A percentile compares a stretch with the other conserved stretches of the same genome.
Conservation (phyloP, 2,888 invertebrate species). For the Leptinotarsa juncta region DNA sequence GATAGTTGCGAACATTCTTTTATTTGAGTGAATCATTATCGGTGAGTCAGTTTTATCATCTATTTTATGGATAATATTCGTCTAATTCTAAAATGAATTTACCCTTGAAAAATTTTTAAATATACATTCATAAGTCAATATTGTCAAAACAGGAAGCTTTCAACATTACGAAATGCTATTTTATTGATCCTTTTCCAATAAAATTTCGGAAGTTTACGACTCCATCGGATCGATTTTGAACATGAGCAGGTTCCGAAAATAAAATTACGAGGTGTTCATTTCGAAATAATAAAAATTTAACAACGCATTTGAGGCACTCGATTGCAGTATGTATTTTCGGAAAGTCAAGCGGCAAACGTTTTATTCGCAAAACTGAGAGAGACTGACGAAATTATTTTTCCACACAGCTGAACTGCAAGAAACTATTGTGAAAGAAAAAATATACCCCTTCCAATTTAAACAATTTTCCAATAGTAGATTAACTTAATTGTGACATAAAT, state of each 20-base stretch:
- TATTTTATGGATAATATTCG: no score
- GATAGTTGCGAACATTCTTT: no score
- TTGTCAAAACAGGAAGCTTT: conserved; percentile 6
- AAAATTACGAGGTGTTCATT: conserved; percentile 15
- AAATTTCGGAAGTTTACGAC: conserved; percentile 13
- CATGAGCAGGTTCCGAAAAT: conserved; percentile 2
- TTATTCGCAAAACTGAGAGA: neutral
- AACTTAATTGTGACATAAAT: no score
- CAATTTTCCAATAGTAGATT: no score
- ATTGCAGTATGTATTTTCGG: neutral
- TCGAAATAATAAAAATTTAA: neutral
- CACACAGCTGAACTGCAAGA: no score
- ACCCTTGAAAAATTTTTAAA: neutral
- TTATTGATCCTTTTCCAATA: conserved; percentile 7
- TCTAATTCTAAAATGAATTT: no score
- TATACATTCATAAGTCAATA: neutral
- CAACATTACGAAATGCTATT: neutral
- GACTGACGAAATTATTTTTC: no score
- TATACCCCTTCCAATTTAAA: no score
- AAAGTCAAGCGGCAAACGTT: neutral
- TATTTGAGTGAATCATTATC: no score
- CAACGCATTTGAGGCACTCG: neutral
- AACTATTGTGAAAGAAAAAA: no score
- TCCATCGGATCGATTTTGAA: neutral
- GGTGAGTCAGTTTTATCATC: no score